Evolutionary conservation across 2,113 vertebrate species (phyloP), one percentile per base, ranked within the genome.

Genomic region (Oostethus manadensis): DNA sequence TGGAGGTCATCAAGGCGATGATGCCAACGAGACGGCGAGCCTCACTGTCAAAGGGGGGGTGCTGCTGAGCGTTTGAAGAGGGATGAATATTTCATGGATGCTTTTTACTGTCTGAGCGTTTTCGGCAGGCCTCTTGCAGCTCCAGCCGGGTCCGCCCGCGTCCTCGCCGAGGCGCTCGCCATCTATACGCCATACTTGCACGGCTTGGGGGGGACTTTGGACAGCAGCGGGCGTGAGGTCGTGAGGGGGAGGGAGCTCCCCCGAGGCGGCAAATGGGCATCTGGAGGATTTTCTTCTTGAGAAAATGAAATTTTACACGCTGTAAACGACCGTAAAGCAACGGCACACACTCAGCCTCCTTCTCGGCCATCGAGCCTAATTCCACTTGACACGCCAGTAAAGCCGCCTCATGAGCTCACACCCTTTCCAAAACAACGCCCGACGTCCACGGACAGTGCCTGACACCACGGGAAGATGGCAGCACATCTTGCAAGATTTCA

Each of bases 51-150:
- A 78, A 87, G 83, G 65, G 75, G 76, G 78, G 73, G 64, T n/a
- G 46, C 60, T 51, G 68, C 70, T 58, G 74, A 74, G 71, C 70
- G 80, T 85, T 83, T 86, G 85, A 88, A 86, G 82, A 68, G 68
- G 46, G 69, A 86, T 88, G 67, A 77, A 89, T 90, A 79, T 87
- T 87, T 89, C 88, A 90, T 88, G 81, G 78, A 81, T 76, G 84
- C 82, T 88, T 88, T 89, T 88, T 89, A 85, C 82, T 78, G 83
- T 84, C 84, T 78, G 82, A 83, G 82, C 81, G 73, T 88, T 78
- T 87, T 74, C 80, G 77, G 69, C 81, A 65, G 75, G 51, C 74
- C 77, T 78, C 45, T 75, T 82, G 64, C 61, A 58, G 69, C 76
- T 78, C 64, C 64, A 81, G 74, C 68, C 62, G 66, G 14, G 68